Conservation (phyloP, 2,113 vertebrate genomes). For the Phaetusa simplex region DNA sequence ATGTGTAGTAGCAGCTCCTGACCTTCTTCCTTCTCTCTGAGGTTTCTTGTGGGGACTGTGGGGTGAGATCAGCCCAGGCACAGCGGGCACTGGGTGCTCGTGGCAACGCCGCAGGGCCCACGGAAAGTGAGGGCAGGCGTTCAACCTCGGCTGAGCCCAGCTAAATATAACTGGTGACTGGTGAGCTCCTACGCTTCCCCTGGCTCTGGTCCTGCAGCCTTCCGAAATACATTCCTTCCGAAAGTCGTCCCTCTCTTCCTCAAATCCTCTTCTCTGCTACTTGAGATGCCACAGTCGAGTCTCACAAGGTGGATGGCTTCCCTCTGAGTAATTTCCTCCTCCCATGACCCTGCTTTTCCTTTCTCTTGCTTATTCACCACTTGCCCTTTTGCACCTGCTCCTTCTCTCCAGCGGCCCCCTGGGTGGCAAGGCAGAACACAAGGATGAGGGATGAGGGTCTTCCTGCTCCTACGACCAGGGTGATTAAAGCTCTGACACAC, state of each 20-base stretch:
- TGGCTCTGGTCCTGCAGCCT: neutral
- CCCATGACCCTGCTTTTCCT: neutral
- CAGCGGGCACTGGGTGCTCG: rapidly evolving
- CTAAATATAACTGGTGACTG: neutral
- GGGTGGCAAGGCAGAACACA: neutral
- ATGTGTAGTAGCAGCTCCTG: neutral
- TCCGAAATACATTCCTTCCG: neutral
- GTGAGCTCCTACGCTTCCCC: neutral
- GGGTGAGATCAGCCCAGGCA: neutral
- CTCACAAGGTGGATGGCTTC: neutral
- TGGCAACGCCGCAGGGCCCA: neutral
- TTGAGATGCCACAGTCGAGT: neutral
- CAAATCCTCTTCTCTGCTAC: neutral
- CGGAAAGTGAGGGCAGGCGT: neutral
- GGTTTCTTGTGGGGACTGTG: neutral
- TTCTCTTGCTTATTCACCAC: neutral
- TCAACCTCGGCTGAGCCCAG: neutral
- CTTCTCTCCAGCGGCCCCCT: rapidly evolving
- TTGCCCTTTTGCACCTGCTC: neutral
- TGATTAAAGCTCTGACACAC: neutral
- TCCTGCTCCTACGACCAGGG: neutral
- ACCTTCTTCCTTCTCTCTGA: neutral
- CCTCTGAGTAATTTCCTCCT: neutral
- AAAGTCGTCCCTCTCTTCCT: neutral
- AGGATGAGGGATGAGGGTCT: neutral